These are phyloP conservation scores for Lonchura striata DNA, from an alignment of 2,113 vertebrate species.

Conservation along the genomic window DNA sequence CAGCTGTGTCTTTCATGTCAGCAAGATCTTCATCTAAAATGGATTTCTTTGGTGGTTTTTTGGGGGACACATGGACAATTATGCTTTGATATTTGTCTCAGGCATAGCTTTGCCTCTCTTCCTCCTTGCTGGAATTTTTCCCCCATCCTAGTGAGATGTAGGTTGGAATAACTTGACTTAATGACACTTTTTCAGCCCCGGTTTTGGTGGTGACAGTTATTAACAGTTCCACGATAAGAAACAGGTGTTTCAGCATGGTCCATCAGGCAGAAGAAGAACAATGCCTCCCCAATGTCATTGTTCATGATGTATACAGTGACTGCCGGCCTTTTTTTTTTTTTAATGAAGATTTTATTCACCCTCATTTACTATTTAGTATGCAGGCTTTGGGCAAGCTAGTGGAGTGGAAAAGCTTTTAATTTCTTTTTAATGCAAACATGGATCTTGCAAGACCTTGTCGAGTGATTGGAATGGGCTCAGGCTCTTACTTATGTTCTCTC, in stretches of 20 bases:
- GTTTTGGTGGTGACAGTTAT: constrained; percentile 55
- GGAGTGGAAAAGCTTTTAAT: constrained; percentile 59
- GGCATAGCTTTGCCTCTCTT: background rate
- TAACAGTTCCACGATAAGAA: constrained; percentile 45
- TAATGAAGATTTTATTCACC: constrained; percentile 37
- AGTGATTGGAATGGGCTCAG: background rate
- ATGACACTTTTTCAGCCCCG: constrained; percentile 35
- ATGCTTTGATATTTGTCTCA: background rate
- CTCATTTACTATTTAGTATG: constrained; percentile 48
- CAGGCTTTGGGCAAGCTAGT: constrained; percentile 51
- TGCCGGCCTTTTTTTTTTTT: background rate
- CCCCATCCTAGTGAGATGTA: background rate
- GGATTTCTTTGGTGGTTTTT: background rate
- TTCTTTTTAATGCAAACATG: constrained; percentile 63
- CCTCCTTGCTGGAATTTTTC: background rate
- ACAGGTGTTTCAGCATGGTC: constrained; percentile 67
- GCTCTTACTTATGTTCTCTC: background rate
- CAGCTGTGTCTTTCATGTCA: constrained; percentile 17
- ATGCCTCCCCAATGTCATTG: constrained; percentile 32
- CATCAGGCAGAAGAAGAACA: constrained; percentile 53
- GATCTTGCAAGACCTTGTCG: constrained; percentile 49
- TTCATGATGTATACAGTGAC: constrained; percentile 50
- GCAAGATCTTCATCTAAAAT: background rate
- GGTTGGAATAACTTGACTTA: constrained; percentile 45
- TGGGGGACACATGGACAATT: background rate